These are phyloP conservation scores for Neogobius melanostomus DNA, from an alignment of 2,113 vertebrate genomes.

Conservation along the genomic window DNA sequence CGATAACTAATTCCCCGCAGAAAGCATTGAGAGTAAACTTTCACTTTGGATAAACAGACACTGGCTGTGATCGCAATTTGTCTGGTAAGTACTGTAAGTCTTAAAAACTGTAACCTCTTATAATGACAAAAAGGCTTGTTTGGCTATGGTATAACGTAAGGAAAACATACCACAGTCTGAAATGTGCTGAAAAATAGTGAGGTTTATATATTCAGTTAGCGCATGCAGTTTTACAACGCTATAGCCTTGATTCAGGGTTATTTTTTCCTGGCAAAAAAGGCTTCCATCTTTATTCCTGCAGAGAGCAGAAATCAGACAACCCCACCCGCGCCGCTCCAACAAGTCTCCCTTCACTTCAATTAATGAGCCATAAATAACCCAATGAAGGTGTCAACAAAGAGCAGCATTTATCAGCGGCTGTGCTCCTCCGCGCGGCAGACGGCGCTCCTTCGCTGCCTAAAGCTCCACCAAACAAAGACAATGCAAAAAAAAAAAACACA, in stretches of 20 bases:
- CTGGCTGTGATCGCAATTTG: slow-evolving; percentile 56
- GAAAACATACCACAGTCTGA: background rate
- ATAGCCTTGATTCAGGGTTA: no score
- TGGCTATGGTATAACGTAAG: no score
- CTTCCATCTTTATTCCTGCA: background rate
- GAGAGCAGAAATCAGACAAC: slow-evolving; percentile 65
- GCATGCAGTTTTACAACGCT: no score
- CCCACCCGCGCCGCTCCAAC: slow-evolving; percentile 83
- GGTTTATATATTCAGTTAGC: no score
- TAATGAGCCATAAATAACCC: slow-evolving; percentile 99
- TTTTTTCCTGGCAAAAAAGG: no score
- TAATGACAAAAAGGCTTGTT: no score
- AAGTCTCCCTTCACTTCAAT: slow-evolving; percentile 93
- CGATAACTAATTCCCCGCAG: background rate
- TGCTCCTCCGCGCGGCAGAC: slow-evolving; percentile 80
- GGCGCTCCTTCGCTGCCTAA: slow-evolving; percentile 79
- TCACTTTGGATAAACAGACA: background rate
- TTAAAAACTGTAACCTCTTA: background rate
- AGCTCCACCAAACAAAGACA: slow-evolving; percentile 69
- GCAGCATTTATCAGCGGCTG: slow-evolving; percentile 90
- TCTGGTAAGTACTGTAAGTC: slow-evolving; percentile 7
- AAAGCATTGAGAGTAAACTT: background rate
- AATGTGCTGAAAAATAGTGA: background rate
- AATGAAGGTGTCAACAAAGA: slow-evolving; percentile 98
- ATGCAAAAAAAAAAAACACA: slow-evolving; percentile 60